Conservation (phyloP, 92 coral and sea anemone genomes). For the Hydrozoanthus gracilis region DNA sequence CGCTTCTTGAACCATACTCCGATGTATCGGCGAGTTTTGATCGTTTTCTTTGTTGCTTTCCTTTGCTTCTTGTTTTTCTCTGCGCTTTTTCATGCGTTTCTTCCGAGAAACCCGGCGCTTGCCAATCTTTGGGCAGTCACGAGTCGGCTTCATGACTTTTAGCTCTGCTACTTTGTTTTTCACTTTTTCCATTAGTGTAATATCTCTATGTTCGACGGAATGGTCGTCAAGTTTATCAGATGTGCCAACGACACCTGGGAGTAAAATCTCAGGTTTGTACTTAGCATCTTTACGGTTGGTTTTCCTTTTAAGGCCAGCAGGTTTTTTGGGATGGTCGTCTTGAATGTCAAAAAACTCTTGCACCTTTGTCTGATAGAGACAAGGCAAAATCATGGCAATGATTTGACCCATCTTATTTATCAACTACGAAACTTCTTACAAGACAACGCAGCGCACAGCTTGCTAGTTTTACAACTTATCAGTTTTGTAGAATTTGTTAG, state of each 20-base stretch:
- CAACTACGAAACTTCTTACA: neutral
- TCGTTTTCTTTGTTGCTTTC: neutral
- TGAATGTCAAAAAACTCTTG: neutral
- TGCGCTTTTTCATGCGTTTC: neutral
- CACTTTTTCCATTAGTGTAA: neutral
- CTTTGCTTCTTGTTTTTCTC: neutral
- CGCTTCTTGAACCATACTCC: neutral
- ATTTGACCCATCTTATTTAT: constrained; percentile 5
- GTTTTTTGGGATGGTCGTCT: constrained; percentile 2
- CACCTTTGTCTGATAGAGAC: neutral
- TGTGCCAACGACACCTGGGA: constrained; percentile 1
- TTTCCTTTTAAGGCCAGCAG: constrained; percentile 12
- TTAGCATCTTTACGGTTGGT: constrained; percentile 17
- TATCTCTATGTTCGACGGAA: neutral
- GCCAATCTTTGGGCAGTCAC: neutral
- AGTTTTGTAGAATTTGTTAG: neutral
- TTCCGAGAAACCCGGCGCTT: neutral
- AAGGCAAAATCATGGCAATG: constrained; percentile 1
- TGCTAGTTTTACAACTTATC: neutral
- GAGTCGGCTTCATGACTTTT: neutral
- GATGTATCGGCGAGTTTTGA: neutral
- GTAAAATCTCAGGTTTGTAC: constrained; percentile 7
- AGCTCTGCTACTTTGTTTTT: neutral
- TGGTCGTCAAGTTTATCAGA: neutral
- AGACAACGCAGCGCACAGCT: neutral